phyloP scores from a whole-genome alignment of 2,113 vertebrate genomes.

The Petromus typicus region DNA sequence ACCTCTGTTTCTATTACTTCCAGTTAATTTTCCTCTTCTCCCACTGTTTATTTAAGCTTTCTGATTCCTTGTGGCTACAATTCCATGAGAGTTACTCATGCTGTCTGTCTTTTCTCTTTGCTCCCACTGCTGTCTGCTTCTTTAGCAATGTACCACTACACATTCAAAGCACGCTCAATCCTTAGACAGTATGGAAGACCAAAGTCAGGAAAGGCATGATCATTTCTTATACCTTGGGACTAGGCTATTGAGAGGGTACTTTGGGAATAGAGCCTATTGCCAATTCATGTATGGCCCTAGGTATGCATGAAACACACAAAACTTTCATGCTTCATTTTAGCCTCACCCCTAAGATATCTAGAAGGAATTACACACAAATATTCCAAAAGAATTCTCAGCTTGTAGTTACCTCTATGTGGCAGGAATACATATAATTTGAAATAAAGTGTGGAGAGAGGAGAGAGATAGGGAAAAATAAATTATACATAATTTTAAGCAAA shows the following conservation, averaged over 20 bases:
- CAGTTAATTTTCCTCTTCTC: not conserved
- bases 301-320: not conserved
- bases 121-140: not conserved
- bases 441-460: not conserved
- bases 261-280: not conserved
- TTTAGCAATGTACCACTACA: not conserved
- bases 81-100: not conserved
- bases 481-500: not conserved
- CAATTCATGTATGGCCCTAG: not conserved
- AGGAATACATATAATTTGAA: not conserved
- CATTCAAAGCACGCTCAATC: not conserved
- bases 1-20: not conserved
- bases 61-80: not conserved
- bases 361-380: not conserved
- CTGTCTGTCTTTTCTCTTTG: not conserved
- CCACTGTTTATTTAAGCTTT: not conserved
- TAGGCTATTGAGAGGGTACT: not conserved
- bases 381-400: not conserved
- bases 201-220: not conserved
- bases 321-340: not conserved
- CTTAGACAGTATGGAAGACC: not conserved
- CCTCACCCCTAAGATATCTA: not conserved
- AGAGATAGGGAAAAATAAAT: not conserved
- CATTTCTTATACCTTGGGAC: not conserved
- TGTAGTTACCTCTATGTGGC: not conserved